phyloP scores from a whole-genome alignment of 2,888 invertebrate genomes.

The Limenitis camilla region DNA sequence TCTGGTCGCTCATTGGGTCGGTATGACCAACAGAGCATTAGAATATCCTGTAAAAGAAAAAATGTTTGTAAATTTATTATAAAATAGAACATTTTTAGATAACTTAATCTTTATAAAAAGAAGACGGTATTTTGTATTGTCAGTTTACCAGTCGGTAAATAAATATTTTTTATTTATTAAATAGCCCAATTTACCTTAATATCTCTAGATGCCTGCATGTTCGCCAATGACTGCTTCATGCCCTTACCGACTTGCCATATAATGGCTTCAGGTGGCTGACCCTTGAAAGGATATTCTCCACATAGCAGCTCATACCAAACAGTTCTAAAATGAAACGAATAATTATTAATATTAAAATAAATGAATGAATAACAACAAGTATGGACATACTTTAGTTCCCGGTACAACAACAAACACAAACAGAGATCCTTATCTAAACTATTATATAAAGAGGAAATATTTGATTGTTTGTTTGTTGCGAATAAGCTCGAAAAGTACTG shows the following conservation, averaged over 20 bases:
- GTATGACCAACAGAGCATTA: slow-evolving; percentile 98
- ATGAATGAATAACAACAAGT: background rate
- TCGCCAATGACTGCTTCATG: slow-evolving; percentile 95
- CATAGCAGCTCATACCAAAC: slow-evolving; percentile 99
- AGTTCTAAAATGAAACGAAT: slow-evolving; percentile 76
- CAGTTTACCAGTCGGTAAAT: too few species aligned
- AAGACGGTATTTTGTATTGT: too few species aligned
- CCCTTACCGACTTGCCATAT: slow-evolving; percentile 99
- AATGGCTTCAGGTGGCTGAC: slow-evolving; percentile 93
- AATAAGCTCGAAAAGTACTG: too few species aligned
- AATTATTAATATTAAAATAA: too few species aligned
- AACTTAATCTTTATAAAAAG: too few species aligned
- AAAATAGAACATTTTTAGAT: too few species aligned
- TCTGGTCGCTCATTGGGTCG: slow-evolving; percentile 89
- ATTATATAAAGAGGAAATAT: too few species aligned
- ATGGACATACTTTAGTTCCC: background rate
- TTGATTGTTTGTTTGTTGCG: too few species aligned
- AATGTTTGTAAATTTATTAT: slow-evolving; percentile 17
- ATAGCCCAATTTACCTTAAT: slow-evolving; percentile 88
- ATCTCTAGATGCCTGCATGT: slow-evolving; percentile 95
- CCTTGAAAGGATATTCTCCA: slow-evolving; percentile 97
- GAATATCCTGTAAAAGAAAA: slow-evolving; percentile 83
- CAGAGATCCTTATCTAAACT: too few species aligned
- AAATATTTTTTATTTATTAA: too few species aligned
- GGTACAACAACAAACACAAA: background rate